Conservation (phyloP, 2,888 invertebrate species). For the Trissoscelio sp. region DNA sequence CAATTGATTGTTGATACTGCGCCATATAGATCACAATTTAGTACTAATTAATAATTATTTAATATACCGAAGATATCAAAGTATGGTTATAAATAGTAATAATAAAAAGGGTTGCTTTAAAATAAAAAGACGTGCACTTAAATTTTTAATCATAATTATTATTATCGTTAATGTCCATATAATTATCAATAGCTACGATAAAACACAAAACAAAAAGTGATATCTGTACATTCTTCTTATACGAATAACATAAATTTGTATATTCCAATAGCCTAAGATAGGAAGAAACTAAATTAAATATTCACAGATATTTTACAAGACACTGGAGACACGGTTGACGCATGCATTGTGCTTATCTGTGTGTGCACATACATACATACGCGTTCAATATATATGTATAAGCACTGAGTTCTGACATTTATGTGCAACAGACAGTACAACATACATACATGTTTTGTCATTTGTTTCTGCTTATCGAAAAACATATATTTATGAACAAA, state of each 20-base stretch:
- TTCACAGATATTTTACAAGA: slow-evolving; percentile 84
- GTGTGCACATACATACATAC: slow-evolving; percentile 50
- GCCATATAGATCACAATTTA: no score
- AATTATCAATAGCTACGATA: slow-evolving; percentile 84
- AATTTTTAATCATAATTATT: slow-evolving; percentile 83
- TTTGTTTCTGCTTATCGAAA: slow-evolving; percentile 44
- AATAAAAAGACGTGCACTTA: slow-evolving; percentile 27
- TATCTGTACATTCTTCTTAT: slow-evolving; percentile 83
- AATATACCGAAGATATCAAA: no score
- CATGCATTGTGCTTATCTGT: slow-evolving; percentile 73
- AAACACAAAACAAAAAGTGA: slow-evolving; percentile 84
- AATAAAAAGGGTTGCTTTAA: no score
- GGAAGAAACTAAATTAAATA: slow-evolving; percentile 83
- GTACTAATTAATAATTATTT: no score
- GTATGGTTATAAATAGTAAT: no score
- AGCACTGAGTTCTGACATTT: slow-evolving; percentile 41
- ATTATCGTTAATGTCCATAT: slow-evolving; percentile 84
- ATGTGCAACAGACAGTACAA: slow-evolving; percentile 60
- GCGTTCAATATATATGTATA: slow-evolving; percentile 35
- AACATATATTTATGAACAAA: slow-evolving; percentile 52
- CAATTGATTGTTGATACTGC: no score
- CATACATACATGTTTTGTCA: slow-evolving; percentile 54
- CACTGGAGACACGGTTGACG: slow-evolving; percentile 77
- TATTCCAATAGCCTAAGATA: slow-evolving; percentile 82
- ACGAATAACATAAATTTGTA: slow-evolving; percentile 82